Percentiles rank a stretch among this genome's conserved stretches.
Conservation (phyloP, 1,140 invertebrate species). For the Scaptomyza montana region DNA sequence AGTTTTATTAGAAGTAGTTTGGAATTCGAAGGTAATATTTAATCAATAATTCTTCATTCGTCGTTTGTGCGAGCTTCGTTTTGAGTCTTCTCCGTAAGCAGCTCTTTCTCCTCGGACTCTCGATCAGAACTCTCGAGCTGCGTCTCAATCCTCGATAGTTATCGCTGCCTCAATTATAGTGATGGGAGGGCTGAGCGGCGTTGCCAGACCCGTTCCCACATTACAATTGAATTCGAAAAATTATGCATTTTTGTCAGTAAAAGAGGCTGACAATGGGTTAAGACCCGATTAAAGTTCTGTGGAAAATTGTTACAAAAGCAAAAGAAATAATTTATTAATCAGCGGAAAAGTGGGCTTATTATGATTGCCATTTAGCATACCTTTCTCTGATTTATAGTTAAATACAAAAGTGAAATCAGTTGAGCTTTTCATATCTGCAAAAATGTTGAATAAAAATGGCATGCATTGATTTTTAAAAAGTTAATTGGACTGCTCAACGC, state of each 20-base stretch:
- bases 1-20: too few relatives aligned
- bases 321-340: constrained; percentile 4
- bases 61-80: too few relatives aligned
- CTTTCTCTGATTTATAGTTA: not conserved
- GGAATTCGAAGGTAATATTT: too few relatives aligned
- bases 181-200: too few relatives aligned
- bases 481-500: constrained; percentile 62
- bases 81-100: too few relatives aligned
- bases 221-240: not conserved
- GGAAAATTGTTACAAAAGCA: not conserved
- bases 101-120: too few relatives aligned
- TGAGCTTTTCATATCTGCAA: constrained; percentile 3
- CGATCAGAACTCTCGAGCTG: too few relatives aligned
- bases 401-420: constrained; percentile 11
- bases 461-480: constrained; percentile 42
- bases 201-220: too few relatives aligned
- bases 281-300: not conserved
- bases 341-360: not conserved
- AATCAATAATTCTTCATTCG: too few relatives aligned
- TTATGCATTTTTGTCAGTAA: not conserved
- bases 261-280: not conserved
- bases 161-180: too few relatives aligned
- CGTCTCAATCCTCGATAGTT: too few relatives aligned
- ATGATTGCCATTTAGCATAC: constrained; percentile 1
- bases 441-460: constrained; percentile 36